Base-by-base conservation (phyloP, 2,113 vertebrate species). In the Hydropotes inermis region DNA sequence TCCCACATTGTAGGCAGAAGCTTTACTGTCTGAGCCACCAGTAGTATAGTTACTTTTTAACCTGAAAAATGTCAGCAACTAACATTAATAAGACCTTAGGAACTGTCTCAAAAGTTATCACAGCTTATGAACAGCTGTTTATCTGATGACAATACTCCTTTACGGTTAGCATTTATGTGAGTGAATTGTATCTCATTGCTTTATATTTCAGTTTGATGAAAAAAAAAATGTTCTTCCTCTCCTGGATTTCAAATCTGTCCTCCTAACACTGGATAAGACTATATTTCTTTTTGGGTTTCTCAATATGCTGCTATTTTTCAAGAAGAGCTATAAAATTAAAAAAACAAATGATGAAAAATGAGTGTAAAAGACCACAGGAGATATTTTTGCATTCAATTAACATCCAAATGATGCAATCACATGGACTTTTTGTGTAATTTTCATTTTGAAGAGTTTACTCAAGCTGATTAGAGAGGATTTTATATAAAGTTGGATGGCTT, bases 391-490 rank as follows among this genome's bases (percentile, higher is more conserved):
- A 60, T 36, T 97, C 78, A 70, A 81, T 52, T 21, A 84, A 64
- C 7, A 43, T 43, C 14, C 28, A 93, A 23, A 87, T 86, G 64
- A 87, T 45, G 27, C 9, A 33, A 45, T 57, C 58, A 60, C n/a
- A 25, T 76, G 60, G 52, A 16, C 6, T 1, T 83, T 97, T 96
- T 47, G 4, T 94, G 50, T 60, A 79, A 61, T 92, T 97, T 97
- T 98, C 1, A 83, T 97, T 45, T 83, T 89, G 33, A 97, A 47
- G 86, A 76, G 7, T 60, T 36, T 25, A 78, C 96, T 98, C 81
- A 16, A 97, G 76, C 5, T 96, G 67, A 96, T 82, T 95, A 55
- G 11, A 95, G 86, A 78, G 28, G 45, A 96, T 96, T 96, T 98
- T 55, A 82, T 94, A 33, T 95, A 85, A 57, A 60, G 96, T 97